These are phyloP conservation scores for Podargus strigoides DNA, from an alignment of 2,797 vertebrate species.

Conservation along the genomic window DNA sequence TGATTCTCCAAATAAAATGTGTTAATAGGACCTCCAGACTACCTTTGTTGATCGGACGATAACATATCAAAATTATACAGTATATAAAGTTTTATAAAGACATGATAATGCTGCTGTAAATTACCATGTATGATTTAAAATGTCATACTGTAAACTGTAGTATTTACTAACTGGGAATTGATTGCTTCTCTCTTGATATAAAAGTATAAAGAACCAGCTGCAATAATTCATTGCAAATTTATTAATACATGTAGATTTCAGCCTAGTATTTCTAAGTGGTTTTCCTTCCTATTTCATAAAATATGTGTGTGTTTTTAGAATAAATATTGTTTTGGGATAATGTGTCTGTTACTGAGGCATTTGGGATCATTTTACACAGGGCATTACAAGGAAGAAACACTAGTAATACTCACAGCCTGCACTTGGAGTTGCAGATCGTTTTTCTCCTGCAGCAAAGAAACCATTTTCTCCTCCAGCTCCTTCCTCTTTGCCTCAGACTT, in stretches of 20 bases:
- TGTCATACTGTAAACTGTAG: neutral
- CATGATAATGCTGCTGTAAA: neutral
- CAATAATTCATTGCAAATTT: neutral
- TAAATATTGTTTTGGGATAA: neutral
- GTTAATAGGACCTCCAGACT: neutral
- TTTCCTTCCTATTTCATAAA: neutral
- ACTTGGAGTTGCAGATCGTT: conserved; percentile 78
- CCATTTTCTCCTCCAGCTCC: conserved; percentile 79
- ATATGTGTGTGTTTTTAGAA: neutral
- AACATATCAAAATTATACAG: neutral
- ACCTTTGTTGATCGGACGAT: neutral
- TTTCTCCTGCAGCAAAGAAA: conserved; percentile 72
- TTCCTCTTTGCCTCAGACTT: conserved; percentile 76
- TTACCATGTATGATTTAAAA: neutral
- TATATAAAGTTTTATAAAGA: neutral
- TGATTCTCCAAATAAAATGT: neutral
- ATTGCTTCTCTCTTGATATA: neutral
- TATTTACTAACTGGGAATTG: neutral
- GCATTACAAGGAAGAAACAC: neutral
- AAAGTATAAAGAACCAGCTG: neutral
- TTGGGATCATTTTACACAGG: neutral
- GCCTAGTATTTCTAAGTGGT: neutral
- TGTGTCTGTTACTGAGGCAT: neutral
- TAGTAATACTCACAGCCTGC: conserved; percentile 69
- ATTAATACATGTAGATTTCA: neutral